Conservation (phyloP, 2,888 invertebrate genomes). For the Poecilobothrus nobilitatus region DNA sequence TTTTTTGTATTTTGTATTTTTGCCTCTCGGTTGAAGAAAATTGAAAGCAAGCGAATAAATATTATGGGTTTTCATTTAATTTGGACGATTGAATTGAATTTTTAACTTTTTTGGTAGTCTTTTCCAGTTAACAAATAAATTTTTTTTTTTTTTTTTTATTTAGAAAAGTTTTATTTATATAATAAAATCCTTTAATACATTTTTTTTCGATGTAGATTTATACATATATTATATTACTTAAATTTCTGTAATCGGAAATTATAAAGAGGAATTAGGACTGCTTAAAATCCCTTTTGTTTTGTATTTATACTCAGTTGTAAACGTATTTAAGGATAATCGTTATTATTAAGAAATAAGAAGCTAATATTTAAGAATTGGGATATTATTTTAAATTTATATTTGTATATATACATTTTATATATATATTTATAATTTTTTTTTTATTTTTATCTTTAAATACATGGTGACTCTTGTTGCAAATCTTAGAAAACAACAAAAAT, state of each 20-base stretch:
- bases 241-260: not conserved
- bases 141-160: not conserved
- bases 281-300: not conserved
- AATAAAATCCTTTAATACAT: too few relatives aligned
- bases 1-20: slow-evolving; percentile 15
- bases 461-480: too few relatives aligned
- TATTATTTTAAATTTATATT: slow-evolving; percentile 7
- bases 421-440: too few relatives aligned
- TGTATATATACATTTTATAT: too few relatives aligned
- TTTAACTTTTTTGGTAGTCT: not conserved
- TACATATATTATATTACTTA: not conserved
- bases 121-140: not conserved
- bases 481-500: too few relatives aligned
- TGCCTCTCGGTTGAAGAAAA: not conserved
- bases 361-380: slow-evolving; percentile 1
- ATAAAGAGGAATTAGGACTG: not conserved
- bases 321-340: slow-evolving; percentile 6
- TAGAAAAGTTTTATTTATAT: too few relatives aligned
- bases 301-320: not conserved
- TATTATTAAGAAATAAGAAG: slow-evolving; percentile 1
- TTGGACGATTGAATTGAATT: not conserved
- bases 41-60: too few relatives aligned
- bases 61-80: not conserved
- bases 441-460: too few relatives aligned
- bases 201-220: not conserved